A percentile compares a stretch with the other conserved stretches of the same genome.
Evolutionary conservation across 2,797 vertebrate species (phyloP).

Genomic region (Rhinella marina): DNA sequence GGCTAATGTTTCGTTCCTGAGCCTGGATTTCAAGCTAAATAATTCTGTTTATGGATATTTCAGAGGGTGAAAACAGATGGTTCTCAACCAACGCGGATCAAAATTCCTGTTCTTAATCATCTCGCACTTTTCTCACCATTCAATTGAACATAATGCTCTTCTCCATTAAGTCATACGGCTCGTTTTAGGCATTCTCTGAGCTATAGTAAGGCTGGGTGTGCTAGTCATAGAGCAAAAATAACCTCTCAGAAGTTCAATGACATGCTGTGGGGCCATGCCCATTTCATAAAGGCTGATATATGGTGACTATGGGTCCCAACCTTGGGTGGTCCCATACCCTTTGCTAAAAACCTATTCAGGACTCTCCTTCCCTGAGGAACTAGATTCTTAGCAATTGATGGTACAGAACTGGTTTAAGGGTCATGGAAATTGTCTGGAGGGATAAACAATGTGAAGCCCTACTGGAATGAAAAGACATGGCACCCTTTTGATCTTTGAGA

Average conservation of each 20-base stretch:
- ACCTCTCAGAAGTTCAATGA: background rate
- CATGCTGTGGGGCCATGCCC: too few species aligned
- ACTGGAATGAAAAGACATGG: too few species aligned
- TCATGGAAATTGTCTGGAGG: too few species aligned
- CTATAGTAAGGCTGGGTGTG: slow-evolving; percentile 15
- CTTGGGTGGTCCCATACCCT: too few species aligned
- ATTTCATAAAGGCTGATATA: too few species aligned
- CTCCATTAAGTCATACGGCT: slow-evolving; percentile 21
- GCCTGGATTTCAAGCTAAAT: slow-evolving; percentile 54
- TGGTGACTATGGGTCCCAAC: too few species aligned
- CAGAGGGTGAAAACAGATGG: slow-evolving; percentile 59
- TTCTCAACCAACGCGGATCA: slow-evolving; percentile 49
- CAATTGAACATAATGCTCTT: slow-evolving; percentile 37
- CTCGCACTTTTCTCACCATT: slow-evolving; percentile 35
- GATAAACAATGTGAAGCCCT: too few species aligned
- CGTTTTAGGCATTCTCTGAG: slow-evolving; percentile 14
- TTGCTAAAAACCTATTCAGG: too few species aligned
- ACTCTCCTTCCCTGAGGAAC: too few species aligned
- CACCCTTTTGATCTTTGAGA: too few species aligned
- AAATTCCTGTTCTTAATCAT: slow-evolving; percentile 49
- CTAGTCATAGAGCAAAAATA: slow-evolving; percentile 6
- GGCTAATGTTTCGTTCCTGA: slow-evolving; percentile 40
- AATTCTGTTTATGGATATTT: slow-evolving; percentile 59
- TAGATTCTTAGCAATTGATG: too few species aligned
- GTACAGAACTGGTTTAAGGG: too few species aligned